Evolutionary conservation across 2,888 invertebrate genomes (phyloP).

Genomic region (Isoperla grammatica): DNA sequence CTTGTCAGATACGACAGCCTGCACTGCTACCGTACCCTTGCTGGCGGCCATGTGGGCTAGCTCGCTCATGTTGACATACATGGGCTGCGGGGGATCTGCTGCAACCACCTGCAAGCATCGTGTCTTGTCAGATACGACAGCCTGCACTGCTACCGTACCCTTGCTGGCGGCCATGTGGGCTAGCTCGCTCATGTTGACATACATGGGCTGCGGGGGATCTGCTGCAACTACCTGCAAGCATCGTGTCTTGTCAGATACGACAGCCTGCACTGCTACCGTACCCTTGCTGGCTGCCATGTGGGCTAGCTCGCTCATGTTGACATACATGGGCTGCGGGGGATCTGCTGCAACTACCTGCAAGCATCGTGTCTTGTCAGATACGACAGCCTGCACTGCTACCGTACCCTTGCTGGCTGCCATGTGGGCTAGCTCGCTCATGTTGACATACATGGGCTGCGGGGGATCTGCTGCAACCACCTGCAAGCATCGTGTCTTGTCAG

Average conservation of each 20-base stretch:
- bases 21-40: too few relatives aligned
- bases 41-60: conserved; percentile 74
- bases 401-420: conserved; percentile 55
- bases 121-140: too few relatives aligned
- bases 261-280: too few relatives aligned
- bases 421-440: conserved; percentile 83
- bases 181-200: conserved; percentile 88
- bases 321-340: conserved; percentile 74
- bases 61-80: conserved; percentile 91
- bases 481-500: not conserved
- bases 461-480: conserved; percentile 40
- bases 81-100: conserved; percentile 59
- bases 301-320: conserved; percentile 87
- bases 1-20: too few relatives aligned
- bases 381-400: not conserved
- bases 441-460: conserved; percentile 80
- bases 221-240: not conserved
- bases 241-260: too few relatives aligned
- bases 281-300: conserved; percentile 73
- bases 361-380: not conserved
- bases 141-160: too few relatives aligned
- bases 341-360: conserved; percentile 36
- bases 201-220: conserved; percentile 67
- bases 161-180: conserved; percentile 74
- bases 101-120: not conserved